Percentiles rank a stretch among this genome's conserved stretches.
These are phyloP conservation scores for Limonius californicus DNA, from an alignment of 1,140 invertebrate species.

Conservation along the genomic window DNA sequence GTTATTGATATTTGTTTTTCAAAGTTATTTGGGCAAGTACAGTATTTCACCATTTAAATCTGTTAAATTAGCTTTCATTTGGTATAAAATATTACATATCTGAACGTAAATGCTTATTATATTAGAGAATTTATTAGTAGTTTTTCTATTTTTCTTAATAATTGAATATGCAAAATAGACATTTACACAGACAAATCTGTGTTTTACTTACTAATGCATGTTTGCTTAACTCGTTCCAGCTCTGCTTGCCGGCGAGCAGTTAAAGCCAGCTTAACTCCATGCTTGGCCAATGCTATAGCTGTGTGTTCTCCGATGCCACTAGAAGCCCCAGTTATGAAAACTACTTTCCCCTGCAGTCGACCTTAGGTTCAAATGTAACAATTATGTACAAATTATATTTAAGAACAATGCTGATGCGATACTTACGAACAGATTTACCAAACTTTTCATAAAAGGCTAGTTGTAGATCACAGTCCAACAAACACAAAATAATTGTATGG, in stretches of 20 bases:
- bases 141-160: no score
- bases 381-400: neutral
- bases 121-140: no score
- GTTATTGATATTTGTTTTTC: no score
- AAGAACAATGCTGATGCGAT: neutral
- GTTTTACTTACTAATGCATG: constrained; percentile 62
- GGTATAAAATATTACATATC: no score
- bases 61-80: no score
- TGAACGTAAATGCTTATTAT: no score
- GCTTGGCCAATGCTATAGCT: constrained; percentile 66
- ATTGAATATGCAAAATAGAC: neutral
- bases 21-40: no score
- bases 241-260: constrained; percentile 70
- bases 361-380: constrained; percentile 40
- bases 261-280: constrained; percentile 68
- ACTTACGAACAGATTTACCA: constrained; percentile 57
- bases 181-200: neutral
- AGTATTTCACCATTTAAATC: no score
- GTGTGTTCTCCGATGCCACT: constrained; percentile 83
- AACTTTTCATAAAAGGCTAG: constrained; percentile 57
- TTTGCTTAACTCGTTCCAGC: constrained; percentile 69
- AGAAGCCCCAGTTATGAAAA: constrained; percentile 88
- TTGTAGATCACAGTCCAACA: constrained; percentile 57
- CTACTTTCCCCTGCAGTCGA: constrained; percentile 67
- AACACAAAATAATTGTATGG: constrained; percentile 50